Percentiles rank a stretch among this genome's conserved stretches.
Evolutionary conservation across 2,797 vertebrate species (phyloP).

Genomic region (Chloroceryle inda): DNA sequence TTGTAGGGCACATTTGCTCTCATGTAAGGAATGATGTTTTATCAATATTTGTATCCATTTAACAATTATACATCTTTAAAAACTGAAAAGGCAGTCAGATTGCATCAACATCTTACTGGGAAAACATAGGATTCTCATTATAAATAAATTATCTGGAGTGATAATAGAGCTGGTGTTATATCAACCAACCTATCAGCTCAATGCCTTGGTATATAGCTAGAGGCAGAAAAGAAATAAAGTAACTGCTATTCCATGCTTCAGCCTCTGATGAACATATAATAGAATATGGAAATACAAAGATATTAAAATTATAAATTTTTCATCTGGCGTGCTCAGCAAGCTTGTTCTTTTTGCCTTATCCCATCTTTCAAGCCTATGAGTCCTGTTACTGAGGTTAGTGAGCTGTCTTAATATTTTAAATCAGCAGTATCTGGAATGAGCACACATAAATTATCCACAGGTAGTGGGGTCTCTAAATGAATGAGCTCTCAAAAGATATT

Average conservation of each 20-base stretch:
- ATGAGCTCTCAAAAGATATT: not conserved
- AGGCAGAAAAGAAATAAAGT: conserved; percentile 43
- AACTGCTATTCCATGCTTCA: not conserved
- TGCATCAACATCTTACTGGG: not conserved
- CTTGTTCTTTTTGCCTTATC: conserved; percentile 16
- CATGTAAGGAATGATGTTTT: not conserved
- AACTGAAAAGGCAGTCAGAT: conserved; percentile 2
- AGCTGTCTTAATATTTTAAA: conserved; percentile 41
- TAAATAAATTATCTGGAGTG: conserved; percentile 63
- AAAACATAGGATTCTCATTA: conserved; percentile 1
- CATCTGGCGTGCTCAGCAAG: not conserved
- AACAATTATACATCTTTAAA: conserved; percentile 5
- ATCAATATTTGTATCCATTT: conserved; percentile 28
- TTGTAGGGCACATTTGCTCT: not conserved
- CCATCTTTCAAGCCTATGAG: not conserved
- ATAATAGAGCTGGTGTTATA: conserved; percentile 16
- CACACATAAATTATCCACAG: conserved; percentile 35
- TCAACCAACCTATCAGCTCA: conserved; percentile 39
- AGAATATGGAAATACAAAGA: conserved; percentile 60
- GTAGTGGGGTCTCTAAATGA: conserved; percentile 6
- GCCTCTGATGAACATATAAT: conserved; percentile 21
- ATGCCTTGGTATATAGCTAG: conserved; percentile 13
- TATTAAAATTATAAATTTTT: conserved; percentile 69
- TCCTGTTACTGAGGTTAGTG: not conserved
- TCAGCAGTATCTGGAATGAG: not conserved